These are phyloP conservation scores for Anthoscopus minutus DNA, from an alignment of 2,113 vertebrate genomes.

Conservation along the genomic window DNA sequence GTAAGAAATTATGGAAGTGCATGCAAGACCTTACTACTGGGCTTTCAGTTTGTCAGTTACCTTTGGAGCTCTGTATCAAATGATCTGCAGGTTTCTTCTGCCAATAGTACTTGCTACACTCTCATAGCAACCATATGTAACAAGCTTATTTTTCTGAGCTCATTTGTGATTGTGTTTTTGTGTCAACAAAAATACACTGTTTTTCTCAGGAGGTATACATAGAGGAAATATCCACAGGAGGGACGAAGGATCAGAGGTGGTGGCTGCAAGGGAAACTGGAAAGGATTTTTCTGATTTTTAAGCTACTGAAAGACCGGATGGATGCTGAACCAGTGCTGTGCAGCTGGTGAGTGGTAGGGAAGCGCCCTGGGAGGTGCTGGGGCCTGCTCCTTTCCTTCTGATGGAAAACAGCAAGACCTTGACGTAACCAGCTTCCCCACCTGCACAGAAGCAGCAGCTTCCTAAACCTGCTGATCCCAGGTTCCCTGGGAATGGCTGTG, in stretches of 20 bases:
- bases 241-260: not conserved
- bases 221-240: not conserved
- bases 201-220: not conserved
- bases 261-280: not conserved
- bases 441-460: not conserved
- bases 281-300: not conserved
- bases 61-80: not conserved
- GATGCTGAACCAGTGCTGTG: not conserved
- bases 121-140: not conserved
- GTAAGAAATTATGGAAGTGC: not conserved
- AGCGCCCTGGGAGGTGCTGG: rapidly evolving
- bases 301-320: not conserved
- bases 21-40: not conserved
- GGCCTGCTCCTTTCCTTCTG: not conserved
- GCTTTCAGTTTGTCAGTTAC: not conserved
- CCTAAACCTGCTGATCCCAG: not conserved
- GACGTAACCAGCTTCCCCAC: not conserved
- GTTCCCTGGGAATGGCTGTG: rapidly evolving
- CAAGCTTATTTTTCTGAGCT: not conserved
- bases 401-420: not conserved
- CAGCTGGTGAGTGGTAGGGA: not conserved
- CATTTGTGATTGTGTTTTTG: not conserved
- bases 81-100: not conserved
- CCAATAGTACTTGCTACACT: not conserved
- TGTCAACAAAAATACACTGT: not conserved